A percentile compares a stretch with the other conserved stretches of the same genome.
phyloP scores from a whole-genome alignment of 2,888 invertebrate species.

The Elaeidobius kamerunicus region DNA sequence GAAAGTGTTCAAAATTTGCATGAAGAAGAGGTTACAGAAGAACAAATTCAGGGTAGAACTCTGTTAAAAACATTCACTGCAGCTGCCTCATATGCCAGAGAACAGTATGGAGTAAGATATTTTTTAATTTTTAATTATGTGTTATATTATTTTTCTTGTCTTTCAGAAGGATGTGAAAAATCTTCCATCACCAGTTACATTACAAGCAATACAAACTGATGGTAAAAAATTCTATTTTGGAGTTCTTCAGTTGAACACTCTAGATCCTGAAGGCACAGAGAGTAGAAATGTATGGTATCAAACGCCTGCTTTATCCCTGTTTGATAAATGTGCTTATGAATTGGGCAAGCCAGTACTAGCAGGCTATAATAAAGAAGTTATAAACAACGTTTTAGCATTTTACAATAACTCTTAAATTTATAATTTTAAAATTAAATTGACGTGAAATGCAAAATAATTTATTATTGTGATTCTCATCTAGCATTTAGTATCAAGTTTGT shows the following conservation, averaged over 20 bases:
- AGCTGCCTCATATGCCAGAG: conserved; percentile 74
- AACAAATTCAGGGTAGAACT: conserved; percentile 67
- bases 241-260: conserved; percentile 79
- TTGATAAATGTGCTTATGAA: conserved; percentile 62
- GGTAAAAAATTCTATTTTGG: conserved; percentile 77
- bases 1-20: conserved; percentile 65
- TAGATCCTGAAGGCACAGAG: conserved; percentile 60
- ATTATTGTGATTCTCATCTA: no score
- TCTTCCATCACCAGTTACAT: conserved; percentile 72
- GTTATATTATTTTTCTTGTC: conserved; percentile 6
- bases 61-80: conserved; percentile 72
- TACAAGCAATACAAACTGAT: conserved; percentile 82
- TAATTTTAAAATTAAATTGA: no score
- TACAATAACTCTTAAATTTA: conserved; percentile 62
- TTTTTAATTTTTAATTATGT: not conserved
- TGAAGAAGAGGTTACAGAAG: conserved; percentile 63
- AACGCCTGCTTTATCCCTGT: conserved; percentile 61
- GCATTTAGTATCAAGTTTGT: no score
- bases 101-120: conserved; percentile 66
- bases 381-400: conserved; percentile 74
- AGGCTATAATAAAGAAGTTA: conserved; percentile 76
- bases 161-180: conserved; percentile 57
- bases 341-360: conserved; percentile 63
- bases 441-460: no score
- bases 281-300: conserved; percentile 81